Base-by-base conservation (phyloP, 2,797 vertebrate species). In the Cygnus olor region DNA sequence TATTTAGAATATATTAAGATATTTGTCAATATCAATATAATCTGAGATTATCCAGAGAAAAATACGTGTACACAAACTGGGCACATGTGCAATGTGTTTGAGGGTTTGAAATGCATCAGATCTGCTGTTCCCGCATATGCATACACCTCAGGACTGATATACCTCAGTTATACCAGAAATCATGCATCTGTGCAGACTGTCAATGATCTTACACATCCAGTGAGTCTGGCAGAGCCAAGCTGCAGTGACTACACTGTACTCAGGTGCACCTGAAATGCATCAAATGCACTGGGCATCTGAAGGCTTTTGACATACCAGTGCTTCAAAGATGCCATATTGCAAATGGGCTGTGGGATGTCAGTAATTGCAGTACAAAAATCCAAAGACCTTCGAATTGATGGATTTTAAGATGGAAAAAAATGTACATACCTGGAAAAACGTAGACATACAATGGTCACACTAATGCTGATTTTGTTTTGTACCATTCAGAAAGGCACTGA, bases 11-110 rank as follows among this genome's bases (percentile, higher is more conserved):
- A 3, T 36, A 47, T 66, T 38, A 63, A 25, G 13, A 34, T 28
- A 20, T 42, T n/a, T 66, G 36, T 20, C 80, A 63, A 60, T 44
- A 56, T 38, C 6, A 56, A 24, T 2, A 11, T 6, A 34, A 14
- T 27, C 27, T 30, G 47, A 63, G 22, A 11, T 32, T 60, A 45
- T 34, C 34, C 12, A 42, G n/a, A 27, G 42, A 72, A 19, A 47
- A 42, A 22, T n/a, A 71, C 6, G 4, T 0, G 8, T 53, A 27
- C 28, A 45, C 9, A 11, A 5, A 10, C 36, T 9, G 25, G 12
- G 15, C 58, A 30, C 11, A 10, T 0, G 2, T 1, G 0, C 12
- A 11, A 28, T 1, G 18, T 6, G 6, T 6, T 30, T 8, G 20
- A 49, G 19, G 27, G 6, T 53, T 53, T 72, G 34, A 25, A 60